Evolutionary conservation across 2,113 vertebrate genomes (phyloP), one percentile per base, ranked within the genome.

Genomic region (Brachypteracias leptosomus): DNA sequence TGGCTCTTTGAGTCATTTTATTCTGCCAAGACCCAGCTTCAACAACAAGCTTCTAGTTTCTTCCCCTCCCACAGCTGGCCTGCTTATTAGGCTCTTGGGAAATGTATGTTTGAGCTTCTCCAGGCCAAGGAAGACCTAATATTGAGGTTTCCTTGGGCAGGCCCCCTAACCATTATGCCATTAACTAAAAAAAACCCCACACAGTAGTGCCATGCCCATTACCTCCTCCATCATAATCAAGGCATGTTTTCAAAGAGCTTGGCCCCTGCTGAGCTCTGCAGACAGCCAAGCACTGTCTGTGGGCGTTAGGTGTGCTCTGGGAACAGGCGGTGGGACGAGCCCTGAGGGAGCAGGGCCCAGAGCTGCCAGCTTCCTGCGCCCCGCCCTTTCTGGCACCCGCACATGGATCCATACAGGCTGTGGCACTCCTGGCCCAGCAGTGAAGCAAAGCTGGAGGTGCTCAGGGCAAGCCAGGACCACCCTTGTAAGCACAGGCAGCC

Each of bases 241-340:
- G 46, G 62, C 21, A 52, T 68, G 19, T 76, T 95, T 91, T 79
- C 85, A 85, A 80, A 85, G 88, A 79, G 74, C 28, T 57, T 31
- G 40, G 82, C 17, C 58, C 35, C 51, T 36, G 36, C 78, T 22
- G 88, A 85, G 63, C 40, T 77, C n/a, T 46, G 25, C 55, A 65
- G 49, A 75, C 71, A 80, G 78, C 58, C 7, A 8, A 88, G 70
- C 0, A 3, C 74, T 1, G 1, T 42, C 85, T 0, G 44, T 93
- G 88, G 90, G 94, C 0, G 38, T 93, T 94, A 93, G 96, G 92
- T 83, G 95, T 90, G 83, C 88, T 88, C 90, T 95, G 96, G 90
- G 90, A 96, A 94, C 67, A 72, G 15, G 67, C 36, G 4, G 71
- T 76, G 71, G 74, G 78, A 85, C 7, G 16, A 42, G 90, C 38